Evolutionary conservation across 2,797 vertebrate genomes (phyloP), one percentile per base, ranked within the genome.

Genomic region (Syngnathus acus): DNA sequence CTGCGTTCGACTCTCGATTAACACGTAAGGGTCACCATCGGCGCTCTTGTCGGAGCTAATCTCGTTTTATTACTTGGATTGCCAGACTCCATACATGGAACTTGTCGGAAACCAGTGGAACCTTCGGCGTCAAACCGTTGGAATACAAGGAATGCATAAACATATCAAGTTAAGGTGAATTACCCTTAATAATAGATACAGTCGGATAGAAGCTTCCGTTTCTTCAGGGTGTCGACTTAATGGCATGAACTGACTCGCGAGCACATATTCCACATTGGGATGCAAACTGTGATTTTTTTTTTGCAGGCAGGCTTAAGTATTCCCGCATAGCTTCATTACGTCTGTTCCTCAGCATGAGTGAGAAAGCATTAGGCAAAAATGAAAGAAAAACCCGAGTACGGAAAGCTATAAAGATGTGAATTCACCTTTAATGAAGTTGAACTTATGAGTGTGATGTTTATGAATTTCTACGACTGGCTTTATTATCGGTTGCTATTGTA

Each of bases 1-100:
- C 78, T 82, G 83, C 60, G 83, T 89, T 90, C 82, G 90, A 73
- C 77, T 76, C 78, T 82, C 72, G 82, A 83, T 86, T 86, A 87
- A 82, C 76, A 72, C 67, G 61, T 78, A 70, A 69, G 76, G 74
- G 75, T 87, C 79, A 75, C 70, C 57, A 77, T 74, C 62, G 73
- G 70, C 77, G 78, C 77, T 70, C 82, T 80, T 82, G 79, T 81
- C 76, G 65, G 65, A 50, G 23, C 74, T 78, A 81, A 83, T 82
- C 76, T 78, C 73, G 77, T 76, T 75, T 79, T 72, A 78, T 69
- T 64, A 73, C 47, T 37, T 65, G 37, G 43, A 38, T 17, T 62
- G 40, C 13, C 16, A 66, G 68, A 81, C 78, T 73, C 72, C 51
- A 81, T 72, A 73, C 77, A 78, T 74, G 57, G 50, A 53, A 84